Conservation (phyloP, 2,113 vertebrate genomes). For the Ammodytes marinus region DNA sequence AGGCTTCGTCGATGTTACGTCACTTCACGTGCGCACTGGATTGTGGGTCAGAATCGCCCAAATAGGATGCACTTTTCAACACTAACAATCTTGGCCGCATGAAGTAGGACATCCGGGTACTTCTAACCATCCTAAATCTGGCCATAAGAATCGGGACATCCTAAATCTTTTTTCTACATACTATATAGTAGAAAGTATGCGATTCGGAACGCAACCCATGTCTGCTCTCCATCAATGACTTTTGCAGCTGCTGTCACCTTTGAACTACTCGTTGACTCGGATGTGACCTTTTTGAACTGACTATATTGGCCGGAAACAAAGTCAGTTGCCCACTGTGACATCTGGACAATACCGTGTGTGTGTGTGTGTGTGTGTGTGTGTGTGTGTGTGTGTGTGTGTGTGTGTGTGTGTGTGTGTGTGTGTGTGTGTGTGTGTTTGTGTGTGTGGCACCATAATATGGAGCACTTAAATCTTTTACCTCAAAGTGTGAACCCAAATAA, state of each 20-base stretch:
- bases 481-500: not conserved
- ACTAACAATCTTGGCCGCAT: no score
- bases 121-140: no score
- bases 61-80: no score
- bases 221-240: not conserved
- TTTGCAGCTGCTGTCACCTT: slow-evolving; percentile 38
- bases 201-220: no score
- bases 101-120: no score
- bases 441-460: not conserved
- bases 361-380: not conserved
- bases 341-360: slow-evolving; percentile 6
- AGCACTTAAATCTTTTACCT: not conserved
- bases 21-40: no score
- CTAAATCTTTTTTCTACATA: no score
- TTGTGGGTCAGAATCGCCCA: no score
- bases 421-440: not conserved
- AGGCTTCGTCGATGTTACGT: no score
- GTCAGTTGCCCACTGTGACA: not conserved
- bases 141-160: no score
- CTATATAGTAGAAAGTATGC: no score
- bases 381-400: not conserved
- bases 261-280: slow-evolving; percentile 13
- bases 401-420: not conserved
- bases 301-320: not conserved
- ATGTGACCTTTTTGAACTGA: slow-evolving; percentile 22